A percentile compares a stretch with the other conserved stretches of the same genome.
phyloP scores from a whole-genome alignment of 2,888 invertebrate species.

The Mythimna lalbum region DNA sequence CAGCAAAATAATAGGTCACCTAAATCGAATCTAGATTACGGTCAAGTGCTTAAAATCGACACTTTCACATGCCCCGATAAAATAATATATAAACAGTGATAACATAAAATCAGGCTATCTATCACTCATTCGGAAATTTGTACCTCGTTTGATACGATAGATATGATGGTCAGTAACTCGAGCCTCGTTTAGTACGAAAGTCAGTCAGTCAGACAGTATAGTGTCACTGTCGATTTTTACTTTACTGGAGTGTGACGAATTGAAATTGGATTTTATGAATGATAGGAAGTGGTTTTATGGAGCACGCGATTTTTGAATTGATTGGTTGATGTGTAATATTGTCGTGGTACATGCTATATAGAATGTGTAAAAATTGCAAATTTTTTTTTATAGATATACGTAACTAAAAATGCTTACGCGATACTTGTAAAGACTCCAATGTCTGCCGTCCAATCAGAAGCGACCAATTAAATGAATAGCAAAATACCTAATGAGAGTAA shows the following conservation, averaged over 20 bases:
- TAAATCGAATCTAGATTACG: slow-evolving; percentile 66
- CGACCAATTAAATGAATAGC: too few relatives aligned
- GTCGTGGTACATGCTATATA: too few relatives aligned
- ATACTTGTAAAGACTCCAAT: too few relatives aligned
- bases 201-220: slow-evolving; percentile 8
- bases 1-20: slow-evolving; percentile 52
- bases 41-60: slow-evolving; percentile 73
- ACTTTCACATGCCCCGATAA: slow-evolving; percentile 69
- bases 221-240: slow-evolving; percentile 34
- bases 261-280: slow-evolving; percentile 31
- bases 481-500: too few relatives aligned
- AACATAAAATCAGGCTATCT: slow-evolving; percentile 72
- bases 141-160: slow-evolving; percentile 37
- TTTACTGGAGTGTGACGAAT: slow-evolving; percentile 41
- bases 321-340: background rate
- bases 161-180: slow-evolving; percentile 2
- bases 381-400: too few relatives aligned
- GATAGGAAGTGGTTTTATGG: slow-evolving; percentile 23
- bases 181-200: slow-evolving; percentile 34
- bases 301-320: slow-evolving; percentile 28
- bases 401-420: too few relatives aligned
- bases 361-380: too few relatives aligned
- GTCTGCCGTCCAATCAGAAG: too few relatives aligned
- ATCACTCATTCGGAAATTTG: slow-evolving; percentile 64
- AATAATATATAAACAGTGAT: slow-evolving; percentile 58